A percentile compares a stretch with the other conserved stretches of the same genome.
These are phyloP conservation scores for Galeopterus variegatus DNA, from an alignment of 2,113 vertebrate genomes.

Conservation along the genomic window DNA sequence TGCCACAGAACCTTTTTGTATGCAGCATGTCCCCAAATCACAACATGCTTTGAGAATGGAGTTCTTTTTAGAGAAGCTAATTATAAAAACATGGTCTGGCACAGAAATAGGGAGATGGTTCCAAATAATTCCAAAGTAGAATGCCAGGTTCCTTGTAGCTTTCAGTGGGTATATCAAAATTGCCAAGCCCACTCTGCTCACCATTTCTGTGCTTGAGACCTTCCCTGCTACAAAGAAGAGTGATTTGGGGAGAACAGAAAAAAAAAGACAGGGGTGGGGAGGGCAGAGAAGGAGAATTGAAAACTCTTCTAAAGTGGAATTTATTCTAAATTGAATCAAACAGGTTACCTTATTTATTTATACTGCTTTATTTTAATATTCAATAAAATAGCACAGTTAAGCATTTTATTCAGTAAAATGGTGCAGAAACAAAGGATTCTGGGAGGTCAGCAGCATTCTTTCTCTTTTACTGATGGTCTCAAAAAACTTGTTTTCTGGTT, in stretches of 20 bases:
- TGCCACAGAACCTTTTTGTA: constrained; percentile 1
- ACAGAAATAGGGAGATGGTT: background rate
- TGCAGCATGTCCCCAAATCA: background rate
- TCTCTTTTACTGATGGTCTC: background rate
- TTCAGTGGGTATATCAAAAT: background rate
- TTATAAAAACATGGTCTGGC: constrained; percentile 64
- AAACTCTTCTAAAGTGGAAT: background rate
- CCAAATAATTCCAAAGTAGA: constrained; percentile 47
- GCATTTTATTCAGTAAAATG: background rate
- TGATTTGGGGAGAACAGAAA: background rate
- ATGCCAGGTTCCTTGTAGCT: constrained; percentile 55
- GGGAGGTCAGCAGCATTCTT: background rate
- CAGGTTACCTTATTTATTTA: background rate
- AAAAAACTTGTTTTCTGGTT: background rate
- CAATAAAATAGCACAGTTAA: background rate
- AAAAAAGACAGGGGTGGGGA: background rate
- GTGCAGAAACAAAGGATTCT: background rate
- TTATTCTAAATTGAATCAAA: background rate
- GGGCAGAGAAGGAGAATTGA: background rate
- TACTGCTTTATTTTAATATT: background rate
- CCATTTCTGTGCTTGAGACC: background rate
- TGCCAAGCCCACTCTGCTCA: background rate
- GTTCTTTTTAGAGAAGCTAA: constrained; percentile 36
- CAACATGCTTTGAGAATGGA: background rate
- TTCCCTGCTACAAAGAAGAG: background rate